A percentile compares a stretch with the other conserved stretches of the same genome.
Evolutionary conservation across 2,888 invertebrate species (phyloP).

Genomic region (Adelphocoris suturalis): DNA sequence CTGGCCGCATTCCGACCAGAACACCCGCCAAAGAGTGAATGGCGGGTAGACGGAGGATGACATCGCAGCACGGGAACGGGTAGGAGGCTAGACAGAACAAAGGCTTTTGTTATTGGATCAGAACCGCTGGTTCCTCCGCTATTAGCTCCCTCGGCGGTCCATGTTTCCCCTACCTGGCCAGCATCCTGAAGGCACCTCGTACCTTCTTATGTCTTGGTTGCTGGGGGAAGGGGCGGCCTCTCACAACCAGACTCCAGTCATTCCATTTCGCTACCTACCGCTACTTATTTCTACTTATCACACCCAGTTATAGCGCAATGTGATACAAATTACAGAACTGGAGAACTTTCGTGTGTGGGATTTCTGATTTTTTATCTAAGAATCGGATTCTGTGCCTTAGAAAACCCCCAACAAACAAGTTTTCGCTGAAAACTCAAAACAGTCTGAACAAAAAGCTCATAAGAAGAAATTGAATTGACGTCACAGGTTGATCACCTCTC

Average conservation of each 20-base stretch:
- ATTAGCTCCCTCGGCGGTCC: conserved; percentile 32
- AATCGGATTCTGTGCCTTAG: no score
- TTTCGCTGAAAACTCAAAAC: no score
- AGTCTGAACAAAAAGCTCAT: no score
- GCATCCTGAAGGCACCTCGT: not conserved
- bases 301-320: no score
- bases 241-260: conserved; percentile 1
- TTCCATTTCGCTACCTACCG: no score
- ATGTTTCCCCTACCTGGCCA: not conserved
- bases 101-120: conserved; percentile 42
- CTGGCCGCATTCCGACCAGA: not conserved
- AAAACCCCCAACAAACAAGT: no score
- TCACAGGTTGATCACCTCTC: no score
- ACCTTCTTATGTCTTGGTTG: not conserved
- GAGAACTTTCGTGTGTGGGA: no score
- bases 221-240: not conserved
- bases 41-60: not conserved
- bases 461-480: no score
- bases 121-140: conserved; percentile 7
- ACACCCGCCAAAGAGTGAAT: not conserved
- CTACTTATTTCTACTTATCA: no score
- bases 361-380: no score
- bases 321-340: no score
- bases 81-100: not conserved
- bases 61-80: conserved; percentile 10